Percentiles rank a stretch among this genome's conserved stretches.
These are phyloP conservation scores for Cyrtorhinus lividipennis DNA, from an alignment of 1,140 invertebrate genomes.

Conservation along the genomic window DNA sequence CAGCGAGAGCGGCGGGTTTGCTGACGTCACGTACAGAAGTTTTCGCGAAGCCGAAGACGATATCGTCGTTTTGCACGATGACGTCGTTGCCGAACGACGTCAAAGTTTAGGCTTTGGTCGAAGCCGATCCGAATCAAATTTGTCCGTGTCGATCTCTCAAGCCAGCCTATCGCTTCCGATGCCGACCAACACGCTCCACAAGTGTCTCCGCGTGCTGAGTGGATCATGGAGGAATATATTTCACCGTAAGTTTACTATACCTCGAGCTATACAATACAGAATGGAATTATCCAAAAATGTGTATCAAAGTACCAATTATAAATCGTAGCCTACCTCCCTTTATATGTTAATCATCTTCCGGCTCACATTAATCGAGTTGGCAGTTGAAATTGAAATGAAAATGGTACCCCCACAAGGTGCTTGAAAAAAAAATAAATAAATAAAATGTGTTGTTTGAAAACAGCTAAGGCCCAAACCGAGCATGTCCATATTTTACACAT, in stretches of 20 bases:
- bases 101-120: background rate
- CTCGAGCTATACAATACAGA: too few relatives aligned
- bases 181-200: conserved; percentile 26
- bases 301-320: too few relatives aligned
- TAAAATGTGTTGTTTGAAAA: too few relatives aligned
- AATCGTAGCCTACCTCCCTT: too few relatives aligned
- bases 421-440: too few relatives aligned
- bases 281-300: too few relatives aligned
- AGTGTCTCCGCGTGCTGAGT: conserved; percentile 41
- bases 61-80: conserved; percentile 20
- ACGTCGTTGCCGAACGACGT: background rate
- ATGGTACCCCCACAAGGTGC: too few relatives aligned
- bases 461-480: too few relatives aligned
- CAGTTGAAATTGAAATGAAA: too few relatives aligned
- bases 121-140: conserved; percentile 14
- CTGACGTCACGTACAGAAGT: conserved; percentile 18
- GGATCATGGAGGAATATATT: conserved; percentile 49
- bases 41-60: conserved; percentile 17
- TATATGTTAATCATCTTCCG: too few relatives aligned
- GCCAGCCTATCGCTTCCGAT: conserved; percentile 20
- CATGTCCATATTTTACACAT: too few relatives aligned
- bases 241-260: conserved; percentile 40
- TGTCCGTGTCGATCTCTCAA: conserved; percentile 24
- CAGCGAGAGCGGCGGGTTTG: background rate
- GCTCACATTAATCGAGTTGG: too few relatives aligned